phyloP scores from a whole-genome alignment of 2,888 invertebrate genomes.

The Stramonita haemastoma region DNA sequence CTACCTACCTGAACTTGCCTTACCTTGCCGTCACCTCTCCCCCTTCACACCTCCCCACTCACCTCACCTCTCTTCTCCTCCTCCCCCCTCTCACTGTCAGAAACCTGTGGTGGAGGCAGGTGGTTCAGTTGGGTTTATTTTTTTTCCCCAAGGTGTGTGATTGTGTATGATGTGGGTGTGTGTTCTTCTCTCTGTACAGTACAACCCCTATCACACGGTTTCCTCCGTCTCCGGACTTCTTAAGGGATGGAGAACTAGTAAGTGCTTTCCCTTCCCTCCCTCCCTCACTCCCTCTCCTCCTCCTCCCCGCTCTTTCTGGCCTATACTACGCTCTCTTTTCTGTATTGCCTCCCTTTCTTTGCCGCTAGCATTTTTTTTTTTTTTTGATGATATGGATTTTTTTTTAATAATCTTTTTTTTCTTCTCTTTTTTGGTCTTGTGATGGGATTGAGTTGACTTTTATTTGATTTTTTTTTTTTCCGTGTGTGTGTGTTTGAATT shows the following conservation, averaged over 20 bases:
- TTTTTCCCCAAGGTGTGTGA: neutral
- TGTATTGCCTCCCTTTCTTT: neutral
- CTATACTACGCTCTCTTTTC: neutral
- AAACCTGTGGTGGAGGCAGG: neutral
- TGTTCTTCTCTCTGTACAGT: slow-evolving; percentile 46
- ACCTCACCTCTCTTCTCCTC: neutral
- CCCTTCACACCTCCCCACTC: neutral
- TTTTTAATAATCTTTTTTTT: neutral
- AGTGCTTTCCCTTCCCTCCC: slow-evolving; percentile 42
- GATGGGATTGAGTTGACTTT: neutral
- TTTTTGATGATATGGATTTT: neutral
- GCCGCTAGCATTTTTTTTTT: neutral
- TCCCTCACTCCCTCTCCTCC: too few relatives aligned
- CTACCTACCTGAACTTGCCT: neutral
- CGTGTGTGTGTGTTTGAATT: neutral
- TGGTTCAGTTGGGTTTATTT: too few relatives aligned
- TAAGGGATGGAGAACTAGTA: slow-evolving; percentile 87
- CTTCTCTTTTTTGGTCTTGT: neutral
- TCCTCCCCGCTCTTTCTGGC: neutral
- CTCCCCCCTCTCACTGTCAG: neutral
- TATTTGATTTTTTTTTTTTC: neutral
- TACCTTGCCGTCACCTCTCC: neutral
- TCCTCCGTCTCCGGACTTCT: slow-evolving; percentile 88
- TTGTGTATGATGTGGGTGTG: neutral
- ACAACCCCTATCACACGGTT: slow-evolving; percentile 90